phyloP scores from a whole-genome alignment of 2,797 vertebrate genomes.

The Sciurus vulgaris region DNA sequence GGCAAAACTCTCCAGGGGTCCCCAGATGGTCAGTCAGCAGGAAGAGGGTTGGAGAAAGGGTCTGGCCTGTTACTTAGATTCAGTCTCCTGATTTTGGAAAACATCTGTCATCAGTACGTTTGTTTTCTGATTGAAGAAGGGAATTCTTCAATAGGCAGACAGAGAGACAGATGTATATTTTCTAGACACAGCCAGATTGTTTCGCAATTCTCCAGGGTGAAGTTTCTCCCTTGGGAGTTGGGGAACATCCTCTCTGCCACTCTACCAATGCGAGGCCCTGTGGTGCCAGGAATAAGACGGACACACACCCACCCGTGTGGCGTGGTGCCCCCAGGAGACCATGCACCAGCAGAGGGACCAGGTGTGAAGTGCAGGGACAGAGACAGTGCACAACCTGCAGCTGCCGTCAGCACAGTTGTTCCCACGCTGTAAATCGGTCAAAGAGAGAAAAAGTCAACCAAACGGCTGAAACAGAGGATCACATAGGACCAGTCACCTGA shows the following conservation, averaged over 20 bases:
- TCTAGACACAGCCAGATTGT: neutral
- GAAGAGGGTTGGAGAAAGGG: neutral
- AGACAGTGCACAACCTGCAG: neutral
- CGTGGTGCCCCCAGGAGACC: neutral
- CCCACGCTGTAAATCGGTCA: too few species aligned
- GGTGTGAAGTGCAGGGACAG: neutral
- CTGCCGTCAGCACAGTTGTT: neutral
- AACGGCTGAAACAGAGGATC: neutral
- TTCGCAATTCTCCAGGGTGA: neutral
- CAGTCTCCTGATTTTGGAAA: neutral
- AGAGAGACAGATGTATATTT: neutral
- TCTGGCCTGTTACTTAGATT: neutral
- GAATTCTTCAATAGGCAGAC: neutral
- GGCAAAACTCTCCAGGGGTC: neutral
- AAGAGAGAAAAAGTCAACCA: neutral
- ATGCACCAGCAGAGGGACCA: neutral
- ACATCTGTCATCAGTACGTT: neutral
- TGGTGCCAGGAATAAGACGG: neutral
- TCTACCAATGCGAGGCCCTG: neutral
- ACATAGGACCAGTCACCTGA: neutral
- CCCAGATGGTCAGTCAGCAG: neutral
- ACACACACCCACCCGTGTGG: neutral
- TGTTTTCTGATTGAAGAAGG: conserved; percentile 26
- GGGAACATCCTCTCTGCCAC: neutral
- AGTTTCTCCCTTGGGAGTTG: neutral